Conservation (phyloP, 1,140 invertebrate genomes). For the Eciton burchellii region DNA sequence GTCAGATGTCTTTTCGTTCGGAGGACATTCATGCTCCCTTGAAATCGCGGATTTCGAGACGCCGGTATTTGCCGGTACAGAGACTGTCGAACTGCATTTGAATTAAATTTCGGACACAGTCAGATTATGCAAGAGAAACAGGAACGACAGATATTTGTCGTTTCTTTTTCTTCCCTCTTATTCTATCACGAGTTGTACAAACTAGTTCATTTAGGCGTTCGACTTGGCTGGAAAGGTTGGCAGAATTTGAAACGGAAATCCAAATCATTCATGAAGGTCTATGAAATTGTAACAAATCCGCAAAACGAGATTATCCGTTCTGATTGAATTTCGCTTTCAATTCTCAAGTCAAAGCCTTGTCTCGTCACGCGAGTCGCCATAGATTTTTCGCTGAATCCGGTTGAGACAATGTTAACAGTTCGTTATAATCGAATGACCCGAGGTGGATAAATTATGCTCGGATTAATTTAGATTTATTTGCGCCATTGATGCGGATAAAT, state of each 20-base stretch:
- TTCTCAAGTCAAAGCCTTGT: background rate
- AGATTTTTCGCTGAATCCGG: no score
- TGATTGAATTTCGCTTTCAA: background rate
- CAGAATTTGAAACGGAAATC: constrained; percentile 26
- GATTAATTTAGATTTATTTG: no score
- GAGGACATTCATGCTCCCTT: constrained; percentile 10
- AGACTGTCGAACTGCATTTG: constrained; percentile 10
- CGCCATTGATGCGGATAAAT: no score
- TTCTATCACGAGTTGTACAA: constrained; percentile 20
- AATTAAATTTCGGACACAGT: constrained; percentile 7
- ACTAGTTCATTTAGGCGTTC: background rate
- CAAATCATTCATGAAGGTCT: constrained; percentile 14
- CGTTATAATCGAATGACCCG: no score
- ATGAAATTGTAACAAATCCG: constrained; percentile 16
- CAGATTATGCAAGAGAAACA: constrained; percentile 17
- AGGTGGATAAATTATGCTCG: no score
- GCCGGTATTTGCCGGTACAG: constrained; percentile 6
- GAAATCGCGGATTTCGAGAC: background rate
- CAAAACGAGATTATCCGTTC: constrained; percentile 20
- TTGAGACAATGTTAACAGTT: no score
- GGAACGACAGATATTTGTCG: constrained; percentile 2
- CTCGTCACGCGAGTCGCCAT: no score
- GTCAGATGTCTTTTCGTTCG: background rate
- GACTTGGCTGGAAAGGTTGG: background rate
- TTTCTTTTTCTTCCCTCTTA: constrained; percentile 8